Percentiles rank a stretch among this genome's conserved stretches.
phyloP scores from a whole-genome alignment of 2,113 vertebrate genomes.

The Colaptes auratus region DNA sequence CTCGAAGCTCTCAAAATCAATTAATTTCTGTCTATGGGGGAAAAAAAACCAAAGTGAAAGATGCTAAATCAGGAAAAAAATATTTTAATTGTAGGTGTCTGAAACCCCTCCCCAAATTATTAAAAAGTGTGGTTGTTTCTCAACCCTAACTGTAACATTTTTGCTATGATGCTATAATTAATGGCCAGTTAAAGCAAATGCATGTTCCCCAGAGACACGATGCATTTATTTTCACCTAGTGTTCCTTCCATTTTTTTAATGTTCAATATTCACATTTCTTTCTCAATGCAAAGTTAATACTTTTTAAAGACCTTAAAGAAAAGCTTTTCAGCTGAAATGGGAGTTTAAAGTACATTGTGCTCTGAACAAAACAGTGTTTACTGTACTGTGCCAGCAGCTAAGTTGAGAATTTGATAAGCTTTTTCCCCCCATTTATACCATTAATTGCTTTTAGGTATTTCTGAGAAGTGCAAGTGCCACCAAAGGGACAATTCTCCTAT shows the following conservation, averaged over 20 bases:
- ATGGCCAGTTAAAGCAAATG: background rate
- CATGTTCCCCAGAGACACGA: background rate
- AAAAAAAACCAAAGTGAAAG: background rate
- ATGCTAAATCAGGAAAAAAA: background rate
- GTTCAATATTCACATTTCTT: conserved; percentile 19
- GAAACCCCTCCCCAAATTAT: background rate
- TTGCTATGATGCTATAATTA: background rate
- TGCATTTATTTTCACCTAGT: background rate
- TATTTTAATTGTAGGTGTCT: background rate
- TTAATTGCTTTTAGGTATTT: conserved; percentile 45
- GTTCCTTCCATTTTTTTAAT: background rate
- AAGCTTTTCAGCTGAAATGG: conserved; percentile 25
- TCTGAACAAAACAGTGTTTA: conserved; percentile 49
- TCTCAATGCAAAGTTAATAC: conserved; percentile 40
- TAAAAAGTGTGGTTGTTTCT: background rate
- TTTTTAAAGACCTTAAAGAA: conserved; percentile 32
- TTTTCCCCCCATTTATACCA: background rate
- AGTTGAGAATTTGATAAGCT: conserved; percentile 38
- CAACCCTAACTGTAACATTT: background rate
- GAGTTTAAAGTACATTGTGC: conserved; percentile 24
- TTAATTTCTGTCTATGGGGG: background rate
- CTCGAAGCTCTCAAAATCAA: background rate
- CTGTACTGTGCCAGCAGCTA: conserved; percentile 22
- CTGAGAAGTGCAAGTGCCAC: conserved; percentile 13
- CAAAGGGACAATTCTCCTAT: conserved; percentile 7